A percentile compares a stretch with the other conserved stretches of the same genome.
Evolutionary conservation across 2,113 vertebrate genomes (phyloP).

Genomic region (Apteryx owenii): DNA sequence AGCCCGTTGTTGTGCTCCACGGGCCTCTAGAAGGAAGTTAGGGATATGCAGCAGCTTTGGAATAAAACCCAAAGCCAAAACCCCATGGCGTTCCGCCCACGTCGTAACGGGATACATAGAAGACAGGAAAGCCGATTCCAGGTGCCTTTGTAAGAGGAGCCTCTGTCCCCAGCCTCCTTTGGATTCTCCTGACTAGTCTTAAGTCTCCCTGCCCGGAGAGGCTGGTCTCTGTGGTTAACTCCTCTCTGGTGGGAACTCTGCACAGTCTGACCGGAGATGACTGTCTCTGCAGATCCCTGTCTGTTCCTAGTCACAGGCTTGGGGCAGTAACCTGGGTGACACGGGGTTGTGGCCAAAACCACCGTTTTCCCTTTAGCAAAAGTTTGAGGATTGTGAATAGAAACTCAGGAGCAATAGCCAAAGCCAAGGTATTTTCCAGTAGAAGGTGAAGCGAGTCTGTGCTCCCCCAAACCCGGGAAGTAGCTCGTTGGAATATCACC

Average conservation of each 20-base stretch:
- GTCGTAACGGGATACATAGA: accelerated
- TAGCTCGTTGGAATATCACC: accelerated
- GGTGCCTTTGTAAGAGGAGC: background rate
- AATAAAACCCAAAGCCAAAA: background rate
- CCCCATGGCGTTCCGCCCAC: background rate
- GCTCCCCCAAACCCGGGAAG: background rate
- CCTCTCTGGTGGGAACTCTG: background rate
- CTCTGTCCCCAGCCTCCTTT: background rate
- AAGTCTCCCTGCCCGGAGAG: background rate
- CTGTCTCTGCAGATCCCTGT: background rate
- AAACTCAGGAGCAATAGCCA: background rate
- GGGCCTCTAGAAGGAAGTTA: background rate
- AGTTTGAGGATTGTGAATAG: background rate
- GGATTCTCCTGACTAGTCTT: background rate
- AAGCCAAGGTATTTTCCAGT: background rate
- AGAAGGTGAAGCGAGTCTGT: background rate
- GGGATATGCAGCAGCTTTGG: background rate
- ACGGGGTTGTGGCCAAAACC: background rate
- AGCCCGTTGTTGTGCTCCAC: background rate
- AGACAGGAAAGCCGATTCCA: background rate
- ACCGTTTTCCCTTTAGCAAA: background rate
- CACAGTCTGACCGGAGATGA: accelerated
- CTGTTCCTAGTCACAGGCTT: accelerated
- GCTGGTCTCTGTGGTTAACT: background rate
- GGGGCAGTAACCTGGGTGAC: background rate